phyloP scores from a whole-genome alignment of 1,140 invertebrate genomes.

The Batillaria attramentaria region DNA sequence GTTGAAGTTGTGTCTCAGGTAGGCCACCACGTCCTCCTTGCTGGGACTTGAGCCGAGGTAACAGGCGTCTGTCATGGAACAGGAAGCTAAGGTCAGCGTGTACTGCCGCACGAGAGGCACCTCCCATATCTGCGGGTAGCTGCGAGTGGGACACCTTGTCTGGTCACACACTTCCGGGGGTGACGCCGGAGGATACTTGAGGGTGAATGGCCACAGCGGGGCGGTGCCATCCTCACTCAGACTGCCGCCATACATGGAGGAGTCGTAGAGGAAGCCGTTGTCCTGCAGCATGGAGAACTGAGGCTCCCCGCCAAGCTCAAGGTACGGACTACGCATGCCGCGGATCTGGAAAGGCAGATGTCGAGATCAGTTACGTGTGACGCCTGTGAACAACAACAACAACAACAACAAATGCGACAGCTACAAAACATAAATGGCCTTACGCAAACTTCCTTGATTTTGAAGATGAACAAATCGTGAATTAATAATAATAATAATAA shows the following conservation, averaged over 20 bases:
- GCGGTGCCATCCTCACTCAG: constrained; percentile 33
- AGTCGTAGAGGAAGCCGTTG: constrained; percentile 57
- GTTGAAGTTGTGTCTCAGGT: constrained; percentile 58
- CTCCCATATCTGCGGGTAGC: constrained; percentile 60
- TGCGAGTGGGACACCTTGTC: constrained; percentile 49
- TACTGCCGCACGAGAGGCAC: constrained; percentile 56
- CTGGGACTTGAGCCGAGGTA: constrained; percentile 46
- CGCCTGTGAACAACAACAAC: neutral
- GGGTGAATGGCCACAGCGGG: constrained; percentile 56
- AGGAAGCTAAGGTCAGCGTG: constrained; percentile 49
- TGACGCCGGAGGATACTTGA: constrained; percentile 55
- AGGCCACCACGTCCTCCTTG: constrained; percentile 50
- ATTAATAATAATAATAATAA: no score
- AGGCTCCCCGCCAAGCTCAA: constrained; percentile 54
- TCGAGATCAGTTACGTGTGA: neutral
- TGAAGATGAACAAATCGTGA: neutral
- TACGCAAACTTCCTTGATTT: neutral
- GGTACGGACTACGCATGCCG: constrained; percentile 59
- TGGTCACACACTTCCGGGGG: constrained; percentile 49
- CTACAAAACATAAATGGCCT: neutral
- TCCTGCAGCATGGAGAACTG: constrained; percentile 55
- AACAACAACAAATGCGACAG: neutral
- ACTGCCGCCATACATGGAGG: constrained; percentile 49
- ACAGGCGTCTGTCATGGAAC: constrained; percentile 56
- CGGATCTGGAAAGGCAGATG: constrained; percentile 46